A percentile compares a stretch with the other conserved stretches of the same genome.
Evolutionary conservation across 2,797 vertebrate genomes (phyloP).

Genomic region (Sphaeramia orbicularis): DNA sequence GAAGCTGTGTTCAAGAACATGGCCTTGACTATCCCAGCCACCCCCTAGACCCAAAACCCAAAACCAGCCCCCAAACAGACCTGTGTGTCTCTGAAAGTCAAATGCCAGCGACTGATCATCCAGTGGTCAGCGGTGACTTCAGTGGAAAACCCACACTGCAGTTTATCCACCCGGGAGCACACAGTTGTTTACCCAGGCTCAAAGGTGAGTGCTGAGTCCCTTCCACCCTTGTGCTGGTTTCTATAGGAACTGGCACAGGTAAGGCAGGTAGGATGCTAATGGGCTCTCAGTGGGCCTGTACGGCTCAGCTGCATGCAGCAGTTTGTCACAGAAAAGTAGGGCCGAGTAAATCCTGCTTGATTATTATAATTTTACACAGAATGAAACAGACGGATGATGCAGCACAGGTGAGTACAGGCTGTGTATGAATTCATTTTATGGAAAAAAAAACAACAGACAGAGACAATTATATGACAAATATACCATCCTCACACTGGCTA

Average conservation of each 20-base stretch:
- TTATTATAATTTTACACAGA: constrained; percentile 6
- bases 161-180: constrained; percentile 53
- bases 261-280: constrained; percentile 81
- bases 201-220: constrained; percentile 76
- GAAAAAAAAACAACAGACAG: neutral
- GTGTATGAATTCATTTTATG: neutral
- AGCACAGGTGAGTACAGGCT: neutral
- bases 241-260: constrained; percentile 85
- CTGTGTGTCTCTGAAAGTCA: constrained; percentile 46
- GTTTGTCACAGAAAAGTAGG: constrained; percentile 47
- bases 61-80: constrained; percentile 44
- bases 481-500: too few relatives aligned
- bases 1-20: constrained; percentile 79
- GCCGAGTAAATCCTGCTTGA: constrained; percentile 24
- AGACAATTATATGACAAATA: neutral
- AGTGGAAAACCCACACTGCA: constrained; percentile 18
- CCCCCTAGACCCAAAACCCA: constrained; percentile 9
- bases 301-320: constrained; percentile 34
- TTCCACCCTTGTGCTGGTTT: constrained; percentile 75
- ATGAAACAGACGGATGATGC: neutral
- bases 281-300: constrained; percentile 77
- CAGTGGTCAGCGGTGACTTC: constrained; percentile 18
- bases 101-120: constrained; percentile 47
- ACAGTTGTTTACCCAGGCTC: constrained; percentile 72
- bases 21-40: constrained; percentile 38